These are phyloP conservation scores for Drosophila nasuta DNA, from an alignment of 1,140 invertebrate genomes.

Conservation along the genomic window DNA sequence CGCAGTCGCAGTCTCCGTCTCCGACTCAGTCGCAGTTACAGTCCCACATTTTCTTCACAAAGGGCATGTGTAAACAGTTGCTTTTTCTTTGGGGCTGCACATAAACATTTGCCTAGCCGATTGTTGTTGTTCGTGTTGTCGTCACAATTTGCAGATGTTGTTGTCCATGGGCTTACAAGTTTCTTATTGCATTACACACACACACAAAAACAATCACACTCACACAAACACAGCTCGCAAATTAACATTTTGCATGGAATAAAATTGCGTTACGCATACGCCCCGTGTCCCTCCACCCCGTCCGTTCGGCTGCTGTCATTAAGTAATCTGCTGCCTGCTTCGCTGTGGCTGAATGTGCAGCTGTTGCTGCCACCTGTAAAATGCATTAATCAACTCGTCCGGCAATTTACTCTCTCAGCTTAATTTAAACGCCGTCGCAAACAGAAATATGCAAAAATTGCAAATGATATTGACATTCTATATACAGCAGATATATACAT, in stretches of 20 bases:
- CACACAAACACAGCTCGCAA: conserved; percentile 14
- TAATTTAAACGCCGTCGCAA: conserved; percentile 13
- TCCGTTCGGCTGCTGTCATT: conserved; percentile 49
- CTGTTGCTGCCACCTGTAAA: conserved; percentile 54
- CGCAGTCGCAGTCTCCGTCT: not conserved
- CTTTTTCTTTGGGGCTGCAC: conserved; percentile 9
- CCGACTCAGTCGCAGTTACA: not conserved
- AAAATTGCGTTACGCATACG: conserved; percentile 77
- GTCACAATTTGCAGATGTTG: conserved; percentile 66
- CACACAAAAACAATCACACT: conserved; percentile 1
- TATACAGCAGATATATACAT: conserved; percentile 1
- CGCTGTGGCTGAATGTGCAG: conserved; percentile 7
- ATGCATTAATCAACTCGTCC: conserved; percentile 76
- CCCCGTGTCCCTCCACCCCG: conserved; percentile 5
- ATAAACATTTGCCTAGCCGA: conserved; percentile 40
- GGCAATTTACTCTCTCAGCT: conserved; percentile 70
- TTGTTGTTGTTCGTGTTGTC: conserved; percentile 28
- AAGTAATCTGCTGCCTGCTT: conserved; percentile 62
- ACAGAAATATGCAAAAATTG: conserved; percentile 27
- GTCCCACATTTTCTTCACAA: conserved; percentile 27
- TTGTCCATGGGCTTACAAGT: conserved; percentile 71
- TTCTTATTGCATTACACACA: conserved; percentile 72
- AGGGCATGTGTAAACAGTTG: conserved; percentile 57
- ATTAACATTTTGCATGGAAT: conserved; percentile 48
- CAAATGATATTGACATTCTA: conserved; percentile 34